These are phyloP conservation scores for Shinisaurus crocodilurus DNA, from an alignment of 2,113 vertebrate genomes.

Conservation along the genomic window DNA sequence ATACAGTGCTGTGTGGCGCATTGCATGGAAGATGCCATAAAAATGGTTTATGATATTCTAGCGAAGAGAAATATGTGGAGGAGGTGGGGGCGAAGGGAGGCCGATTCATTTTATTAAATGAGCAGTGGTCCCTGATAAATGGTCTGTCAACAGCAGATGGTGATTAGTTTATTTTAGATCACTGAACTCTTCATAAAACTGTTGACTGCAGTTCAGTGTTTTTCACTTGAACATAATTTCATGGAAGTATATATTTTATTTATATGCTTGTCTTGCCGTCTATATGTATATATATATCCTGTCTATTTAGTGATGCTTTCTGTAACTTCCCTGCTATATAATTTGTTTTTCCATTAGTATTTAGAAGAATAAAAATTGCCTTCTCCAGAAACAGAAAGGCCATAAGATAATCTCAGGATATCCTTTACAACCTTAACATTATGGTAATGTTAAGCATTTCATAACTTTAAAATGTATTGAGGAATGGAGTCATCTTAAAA, in stretches of 20 bases:
- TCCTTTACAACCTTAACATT: background rate
- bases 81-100: background rate
- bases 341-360: background rate
- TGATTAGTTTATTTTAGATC: constrained; percentile 61
- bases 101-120: constrained; percentile 57
- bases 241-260: constrained; percentile 42
- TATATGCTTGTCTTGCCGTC: background rate
- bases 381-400: background rate
- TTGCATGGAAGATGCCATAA: constrained; percentile 57
- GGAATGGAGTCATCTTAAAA: background rate
- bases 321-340: constrained; percentile 24
- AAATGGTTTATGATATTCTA: constrained; percentile 63
- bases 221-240: constrained; percentile 58
- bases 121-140: constrained; percentile 51
- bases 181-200: constrained; percentile 63
- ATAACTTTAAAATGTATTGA: background rate
- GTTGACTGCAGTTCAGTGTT: constrained; percentile 48
- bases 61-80: constrained; percentile 55
- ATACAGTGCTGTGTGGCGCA: constrained; percentile 55
- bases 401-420: background rate
- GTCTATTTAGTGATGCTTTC: constrained; percentile 25
- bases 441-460: background rate
- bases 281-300: constrained; percentile 17
- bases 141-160: constrained; percentile 60
- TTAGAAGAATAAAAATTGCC: background rate